A percentile compares a stretch with the other conserved stretches of the same genome.
These are phyloP conservation scores for Hipparchia semele DNA, from an alignment of 2,888 invertebrate species.

Conservation along the genomic window DNA sequence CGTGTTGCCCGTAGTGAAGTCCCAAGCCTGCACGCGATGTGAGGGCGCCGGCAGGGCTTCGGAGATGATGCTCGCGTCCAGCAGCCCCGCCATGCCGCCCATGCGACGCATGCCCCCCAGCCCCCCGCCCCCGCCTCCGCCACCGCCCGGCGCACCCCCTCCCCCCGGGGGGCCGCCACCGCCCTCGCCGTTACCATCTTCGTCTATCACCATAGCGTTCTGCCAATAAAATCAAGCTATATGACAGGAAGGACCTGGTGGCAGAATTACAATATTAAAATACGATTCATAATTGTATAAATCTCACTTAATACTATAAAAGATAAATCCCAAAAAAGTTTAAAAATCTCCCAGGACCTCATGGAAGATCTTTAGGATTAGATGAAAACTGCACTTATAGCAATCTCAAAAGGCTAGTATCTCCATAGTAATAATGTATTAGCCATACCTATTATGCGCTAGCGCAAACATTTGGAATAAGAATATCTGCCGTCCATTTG, in stretches of 20 bases:
- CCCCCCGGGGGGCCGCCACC: slow-evolving; percentile 36
- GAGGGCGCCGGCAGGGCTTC: slow-evolving; percentile 85
- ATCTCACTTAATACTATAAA: no score
- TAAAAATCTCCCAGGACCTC: no score
- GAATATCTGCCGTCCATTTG: no score
- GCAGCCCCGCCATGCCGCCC: slow-evolving; percentile 67
- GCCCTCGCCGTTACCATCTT: slow-evolving; percentile 53
- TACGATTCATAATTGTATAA: no score
- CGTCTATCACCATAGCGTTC: slow-evolving; percentile 80
- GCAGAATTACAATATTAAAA: no score
- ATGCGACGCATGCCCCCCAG: slow-evolving; percentile 55
- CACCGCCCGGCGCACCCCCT: slow-evolving; percentile 38
- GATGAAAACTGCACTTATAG: no score
- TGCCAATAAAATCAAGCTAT: slow-evolving; percentile 40
- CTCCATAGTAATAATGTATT: no score
- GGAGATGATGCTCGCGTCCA: slow-evolving; percentile 73
- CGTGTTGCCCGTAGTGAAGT: slow-evolving; percentile 87
- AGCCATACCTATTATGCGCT: no score
- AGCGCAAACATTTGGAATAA: no score
- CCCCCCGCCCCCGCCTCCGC: slow-evolving; percentile 48
- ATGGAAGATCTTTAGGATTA: no score
- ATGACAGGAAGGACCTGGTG: background rate
- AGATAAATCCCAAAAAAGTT: no score
- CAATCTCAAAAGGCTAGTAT: no score
- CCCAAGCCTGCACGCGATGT: slow-evolving; percentile 93